Percentiles rank a stretch among this genome's conserved stretches.
Conservation (phyloP, 2,888 invertebrate genomes). For the Zelleria hepariella region DNA sequence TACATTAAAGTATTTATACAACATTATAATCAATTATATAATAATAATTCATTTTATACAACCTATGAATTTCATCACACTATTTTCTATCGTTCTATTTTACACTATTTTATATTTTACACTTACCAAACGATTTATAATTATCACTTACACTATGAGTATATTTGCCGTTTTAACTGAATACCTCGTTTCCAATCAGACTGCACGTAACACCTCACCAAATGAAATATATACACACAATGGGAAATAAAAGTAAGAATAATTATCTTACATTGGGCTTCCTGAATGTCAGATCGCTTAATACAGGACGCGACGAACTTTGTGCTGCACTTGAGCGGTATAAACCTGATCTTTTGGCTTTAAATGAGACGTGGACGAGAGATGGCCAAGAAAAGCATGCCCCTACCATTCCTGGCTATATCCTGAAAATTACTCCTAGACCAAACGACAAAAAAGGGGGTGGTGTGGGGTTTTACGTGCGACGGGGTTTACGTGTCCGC, state of each 20-base stretch:
- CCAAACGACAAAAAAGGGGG: not conserved
- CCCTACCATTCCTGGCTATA: not conserved
- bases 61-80: too few species aligned
- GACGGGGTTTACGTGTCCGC: not conserved
- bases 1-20: too few species aligned
- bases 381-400: conserved; percentile 1
- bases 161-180: too few species aligned
- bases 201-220: not conserved
- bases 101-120: too few species aligned
- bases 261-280: not conserved
- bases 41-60: too few species aligned
- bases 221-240: not conserved
- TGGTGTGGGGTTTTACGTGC: not conserved
- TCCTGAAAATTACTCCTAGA: not conserved
- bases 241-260: not conserved
- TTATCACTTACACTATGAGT: too few species aligned
- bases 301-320: conserved; percentile 1
- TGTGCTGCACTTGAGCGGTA: not conserved
- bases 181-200: not conserved
- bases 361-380: conserved; percentile 4
- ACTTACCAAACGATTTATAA: too few species aligned
- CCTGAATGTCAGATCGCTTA: not conserved
- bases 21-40: too few species aligned
- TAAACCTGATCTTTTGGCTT: conserved; percentile 1
- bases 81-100: too few species aligned